Base-by-base conservation (phyloP, 2,888 invertebrate species). In the Lagria hirta region DNA sequence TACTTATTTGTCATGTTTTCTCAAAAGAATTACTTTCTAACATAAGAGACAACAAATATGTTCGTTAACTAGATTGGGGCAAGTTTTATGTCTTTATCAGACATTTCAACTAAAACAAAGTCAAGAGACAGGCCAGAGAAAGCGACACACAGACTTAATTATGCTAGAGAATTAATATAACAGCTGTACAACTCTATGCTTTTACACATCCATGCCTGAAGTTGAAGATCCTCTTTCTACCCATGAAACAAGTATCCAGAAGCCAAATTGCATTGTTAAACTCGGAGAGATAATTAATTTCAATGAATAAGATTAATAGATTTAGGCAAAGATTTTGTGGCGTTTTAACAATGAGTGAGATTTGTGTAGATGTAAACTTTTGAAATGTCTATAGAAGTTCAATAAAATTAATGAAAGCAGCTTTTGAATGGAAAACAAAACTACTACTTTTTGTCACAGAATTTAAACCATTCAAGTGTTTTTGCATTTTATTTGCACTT, bases 221-320 rank as follows among this genome's bases (percentile, higher is more conserved):
- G 23, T 40, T 5, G 24, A 41, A 33, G 41, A 41, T 14, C 22
- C 33, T 16, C 17, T 17, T 38, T n/a, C n/a, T n/a, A n/a, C 33
- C 5, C 14, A 8, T 12, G 24, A 45, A 49, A 47, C 43, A 47
- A 45, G 36, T 33, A 43, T 42, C 35, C 34, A 43, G 28, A 45
- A 45, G 41, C 51, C 51, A 46, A 48, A 52, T 40, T 41, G 52
- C 49, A 51, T 51, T 52, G 52, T 55, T 48, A 45, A 54, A 43
- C 35, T 36, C 48, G 48, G 40, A 48, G 41, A 21, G 44, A 48
- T 53, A 53, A 55, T 55, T 57, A 57, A 54, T 55, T 54, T 48
- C 48, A 47, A 55, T 52, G 52, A 57, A 57, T 53, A 55, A 55
- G 57, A 57, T 57, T 54, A 55, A 57, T 57, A 50, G 54, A 54